Conservation (phyloP, 2,797 vertebrate species). For the Mus caroli region DNA sequence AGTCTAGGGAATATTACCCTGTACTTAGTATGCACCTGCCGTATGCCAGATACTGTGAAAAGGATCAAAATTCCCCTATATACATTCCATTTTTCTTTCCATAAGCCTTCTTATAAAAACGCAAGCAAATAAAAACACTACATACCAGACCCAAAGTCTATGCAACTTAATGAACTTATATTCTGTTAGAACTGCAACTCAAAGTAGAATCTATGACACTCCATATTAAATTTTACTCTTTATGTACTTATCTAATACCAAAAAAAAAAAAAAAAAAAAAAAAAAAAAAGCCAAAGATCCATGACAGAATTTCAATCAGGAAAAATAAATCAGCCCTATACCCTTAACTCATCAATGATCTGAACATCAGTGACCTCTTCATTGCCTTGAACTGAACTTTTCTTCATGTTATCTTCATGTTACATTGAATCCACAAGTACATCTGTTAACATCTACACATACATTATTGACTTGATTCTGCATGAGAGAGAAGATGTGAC, state of each 20-base stretch:
- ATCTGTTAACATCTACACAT: not conserved
- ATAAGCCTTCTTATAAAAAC: not conserved
- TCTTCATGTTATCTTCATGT: not conserved
- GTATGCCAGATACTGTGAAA: not conserved
- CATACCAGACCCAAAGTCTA: not conserved
- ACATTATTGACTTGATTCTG: not conserved
- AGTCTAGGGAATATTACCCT: not conserved
- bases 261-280: not conserved
- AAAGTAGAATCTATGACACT: not conserved
- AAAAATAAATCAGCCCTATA: not conserved
- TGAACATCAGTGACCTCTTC: not conserved
- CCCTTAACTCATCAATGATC: not conserved
- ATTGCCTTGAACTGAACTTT: not conserved
- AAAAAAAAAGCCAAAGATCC: not conserved
- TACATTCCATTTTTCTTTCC: not conserved
- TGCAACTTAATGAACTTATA: not conserved
- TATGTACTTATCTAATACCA: not conserved
- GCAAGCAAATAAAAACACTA: not conserved
- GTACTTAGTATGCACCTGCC: conserved; percentile 23
- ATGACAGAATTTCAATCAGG: not conserved
- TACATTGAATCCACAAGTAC: too few relatives aligned
- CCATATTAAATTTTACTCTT: not conserved
- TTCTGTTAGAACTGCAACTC: not conserved
- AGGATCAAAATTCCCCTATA: not conserved
- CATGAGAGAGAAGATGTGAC: not conserved